These are phyloP conservation scores for Caenorhabditis sp. DNA, from an alignment of 2,888 invertebrate genomes.

Conservation along the genomic window DNA sequence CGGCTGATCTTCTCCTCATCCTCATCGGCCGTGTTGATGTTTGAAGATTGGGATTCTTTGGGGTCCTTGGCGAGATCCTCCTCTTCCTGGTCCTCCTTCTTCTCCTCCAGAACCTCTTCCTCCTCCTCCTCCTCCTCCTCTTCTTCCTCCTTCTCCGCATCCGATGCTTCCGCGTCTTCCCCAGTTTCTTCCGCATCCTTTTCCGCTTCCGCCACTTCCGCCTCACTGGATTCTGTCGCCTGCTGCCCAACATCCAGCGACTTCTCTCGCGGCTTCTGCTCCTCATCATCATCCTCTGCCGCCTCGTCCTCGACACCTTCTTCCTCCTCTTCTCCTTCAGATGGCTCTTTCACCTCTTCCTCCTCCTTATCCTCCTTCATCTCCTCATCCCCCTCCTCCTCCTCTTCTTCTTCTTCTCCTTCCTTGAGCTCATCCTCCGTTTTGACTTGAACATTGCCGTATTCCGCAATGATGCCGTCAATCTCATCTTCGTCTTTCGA, in stretches of 20 bases:
- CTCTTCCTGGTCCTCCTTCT: slow-evolving; percentile 16
- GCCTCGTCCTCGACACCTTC: slow-evolving; percentile 44
- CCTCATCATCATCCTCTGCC: slow-evolving; percentile 13
- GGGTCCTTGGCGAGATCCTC: slow-evolving; percentile 1
- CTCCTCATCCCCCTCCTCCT: neutral
- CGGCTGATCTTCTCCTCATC: slow-evolving; percentile 68
- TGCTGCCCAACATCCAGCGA: neutral
- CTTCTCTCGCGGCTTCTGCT: neutral
- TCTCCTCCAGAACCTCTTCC: slow-evolving; percentile 20
- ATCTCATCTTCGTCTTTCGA: slow-evolving; percentile 57
- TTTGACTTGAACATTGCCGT: slow-evolving; percentile 17
- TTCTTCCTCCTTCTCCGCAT: slow-evolving; percentile 49
- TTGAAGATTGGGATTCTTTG: slow-evolving; percentile 47
- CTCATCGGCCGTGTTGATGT: slow-evolving; percentile 32
- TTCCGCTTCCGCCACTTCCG: slow-evolving; percentile 41
- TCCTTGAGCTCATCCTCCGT: no score
- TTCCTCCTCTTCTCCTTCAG: slow-evolving; percentile 36
- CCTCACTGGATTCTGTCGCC: slow-evolving; percentile 46
- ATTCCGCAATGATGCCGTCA: slow-evolving; percentile 47
- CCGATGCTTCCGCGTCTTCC: slow-evolving; percentile 21
- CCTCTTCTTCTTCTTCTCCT: neutral
- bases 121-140: slow-evolving; percentile 10
- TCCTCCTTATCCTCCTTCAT: neutral
- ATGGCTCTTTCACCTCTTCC: neutral
- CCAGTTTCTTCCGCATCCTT: neutral